Base-by-base conservation (phyloP, 2,113 vertebrate species). In the Casuarius casuarius region DNA sequence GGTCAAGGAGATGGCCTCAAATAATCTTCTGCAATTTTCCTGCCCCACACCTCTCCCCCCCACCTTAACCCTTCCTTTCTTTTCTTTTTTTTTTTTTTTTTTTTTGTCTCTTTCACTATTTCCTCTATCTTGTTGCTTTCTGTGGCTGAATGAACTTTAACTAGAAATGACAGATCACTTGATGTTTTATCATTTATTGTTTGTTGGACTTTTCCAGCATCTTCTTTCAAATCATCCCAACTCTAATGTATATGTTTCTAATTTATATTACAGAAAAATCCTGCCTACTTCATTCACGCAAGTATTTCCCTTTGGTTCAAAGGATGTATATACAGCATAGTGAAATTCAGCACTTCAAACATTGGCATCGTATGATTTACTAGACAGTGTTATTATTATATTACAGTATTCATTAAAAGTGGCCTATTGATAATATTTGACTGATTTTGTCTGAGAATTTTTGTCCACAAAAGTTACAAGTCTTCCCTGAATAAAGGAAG, bases 21-120 rank as follows among this genome's bases (percentile, higher is more conserved):
- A 97, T 94, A 94, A 89, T 94, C 84, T 90, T 68, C 84, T 73
- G 63, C 48, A 86, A 38, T 90, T 93, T 96, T 96, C 61, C 79
- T 78, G 88, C 42, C 49, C n/a, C 12, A 31, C 58, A 66, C 25
- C 9, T 52, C 46, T 84, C 40, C 12, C 18, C 62, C 22, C 18
- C 5, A 72, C 38, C 44, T 96, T n/a, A 79, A 74, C 10, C 12
- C 29, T 72, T 77, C 61, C 15, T 56, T 81, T 77, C 18, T 81
- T 29, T 49, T 76, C 51, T 42, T 66, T 21, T 2, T 17, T 33
- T 59, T 42, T 8, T 10, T 82, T 78, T 80, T 2, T 17, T 33
- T 59, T 42, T 8, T 10, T 82, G 76, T 80, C 40, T 46, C 15
- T 48, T 58, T 89, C 83, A 83, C 52, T 80, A 22, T 16, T 46